These are phyloP conservation scores for Liopterus haemorrhoidalis DNA, from an alignment of 2,888 invertebrate species.

Conservation along the genomic window DNA sequence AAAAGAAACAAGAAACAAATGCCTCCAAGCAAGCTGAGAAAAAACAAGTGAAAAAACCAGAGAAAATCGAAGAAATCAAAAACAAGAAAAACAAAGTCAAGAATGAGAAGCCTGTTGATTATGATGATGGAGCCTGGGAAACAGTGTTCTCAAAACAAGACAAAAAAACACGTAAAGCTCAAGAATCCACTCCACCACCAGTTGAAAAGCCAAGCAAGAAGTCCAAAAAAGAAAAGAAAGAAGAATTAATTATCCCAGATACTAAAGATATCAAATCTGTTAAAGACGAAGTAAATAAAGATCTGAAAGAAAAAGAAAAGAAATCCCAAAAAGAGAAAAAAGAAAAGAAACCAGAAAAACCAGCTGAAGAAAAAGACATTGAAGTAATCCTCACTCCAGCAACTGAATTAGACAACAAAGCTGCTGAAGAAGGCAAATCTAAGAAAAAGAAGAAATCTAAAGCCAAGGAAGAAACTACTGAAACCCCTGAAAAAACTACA, in stretches of 20 bases:
- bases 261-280: conserved; percentile 47
- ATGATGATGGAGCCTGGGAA: conserved; percentile 72
- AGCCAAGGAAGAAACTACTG: conserved; percentile 21
- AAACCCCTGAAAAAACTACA: conserved; percentile 6
- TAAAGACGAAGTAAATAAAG: conserved; percentile 50
- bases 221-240: conserved; percentile 40
- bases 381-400: conserved; percentile 30
- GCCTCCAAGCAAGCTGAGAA: conserved; percentile 50
- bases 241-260: conserved; percentile 25
- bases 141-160: conserved; percentile 63
- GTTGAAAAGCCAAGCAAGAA: conserved; percentile 47
- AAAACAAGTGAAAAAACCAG: conserved; percentile 40
- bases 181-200: conserved; percentile 44
- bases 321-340: conserved; percentile 33
- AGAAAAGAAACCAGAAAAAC: conserved; percentile 33
- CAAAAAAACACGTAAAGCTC: conserved; percentile 64
- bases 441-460: conserved; percentile 44
- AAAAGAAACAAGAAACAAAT: conserved; percentile 40
- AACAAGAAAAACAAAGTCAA: conserved; percentile 50
- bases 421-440: conserved; percentile 15
- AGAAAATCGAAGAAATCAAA: conserved; percentile 40
- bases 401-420: conserved; percentile 10
- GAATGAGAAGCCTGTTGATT: conserved; percentile 63
- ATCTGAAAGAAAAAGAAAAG: conserved; percentile 45
- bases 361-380: conserved; percentile 41